A percentile compares a stretch with the other conserved stretches of the same genome.
Conservation (phyloP, 53 echinoderm and acorn worm genomes). For the Hippasteria phrygiana region DNA sequence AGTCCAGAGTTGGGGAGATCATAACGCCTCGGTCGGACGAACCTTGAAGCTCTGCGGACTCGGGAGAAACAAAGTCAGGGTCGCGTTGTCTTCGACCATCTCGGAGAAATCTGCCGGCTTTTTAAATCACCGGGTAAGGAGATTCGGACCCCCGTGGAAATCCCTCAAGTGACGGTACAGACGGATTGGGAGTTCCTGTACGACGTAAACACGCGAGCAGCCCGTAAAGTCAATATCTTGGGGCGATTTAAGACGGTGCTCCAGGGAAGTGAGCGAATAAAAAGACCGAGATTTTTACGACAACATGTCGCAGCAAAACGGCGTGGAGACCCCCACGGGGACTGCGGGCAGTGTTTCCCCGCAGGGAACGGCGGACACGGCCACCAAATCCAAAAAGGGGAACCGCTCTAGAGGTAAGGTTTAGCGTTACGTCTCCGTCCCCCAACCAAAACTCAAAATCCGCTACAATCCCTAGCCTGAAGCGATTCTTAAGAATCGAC, state of each 20-base stretch:
- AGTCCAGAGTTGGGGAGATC: slow-evolving; percentile 30
- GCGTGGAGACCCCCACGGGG: slow-evolving; percentile 37
- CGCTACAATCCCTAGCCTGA: slow-evolving; percentile 12
- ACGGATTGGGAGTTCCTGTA: neutral
- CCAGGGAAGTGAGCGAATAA: neutral
- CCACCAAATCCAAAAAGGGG: slow-evolving; percentile 62
- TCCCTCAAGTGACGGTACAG: neutral
- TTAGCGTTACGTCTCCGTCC: neutral
- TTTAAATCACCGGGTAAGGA: neutral
- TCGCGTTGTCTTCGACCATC: neutral
- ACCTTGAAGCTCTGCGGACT: neutral
- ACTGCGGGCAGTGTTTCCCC: slow-evolving; percentile 24
- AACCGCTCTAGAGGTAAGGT: slow-evolving; percentile 69
- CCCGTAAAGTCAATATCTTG: slow-evolving; percentile 20
- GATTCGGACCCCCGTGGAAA: neutral
- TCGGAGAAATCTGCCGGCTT: neutral
- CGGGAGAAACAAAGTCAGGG: slow-evolving; percentile 41
- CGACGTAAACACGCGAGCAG: slow-evolving; percentile 4
- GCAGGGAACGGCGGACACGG: slow-evolving; percentile 38
- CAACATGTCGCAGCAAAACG: slow-evolving; percentile 46
- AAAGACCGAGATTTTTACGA: slow-evolving; percentile 10
- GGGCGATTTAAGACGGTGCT: slow-evolving; percentile 11
- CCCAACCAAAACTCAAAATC: neutral
- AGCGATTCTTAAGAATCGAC: neutral
- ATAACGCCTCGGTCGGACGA: slow-evolving; percentile 32